These are phyloP conservation scores for Drosophila monieri DNA, from an alignment of 2,888 invertebrate genomes.

Conservation along the genomic window DNA sequence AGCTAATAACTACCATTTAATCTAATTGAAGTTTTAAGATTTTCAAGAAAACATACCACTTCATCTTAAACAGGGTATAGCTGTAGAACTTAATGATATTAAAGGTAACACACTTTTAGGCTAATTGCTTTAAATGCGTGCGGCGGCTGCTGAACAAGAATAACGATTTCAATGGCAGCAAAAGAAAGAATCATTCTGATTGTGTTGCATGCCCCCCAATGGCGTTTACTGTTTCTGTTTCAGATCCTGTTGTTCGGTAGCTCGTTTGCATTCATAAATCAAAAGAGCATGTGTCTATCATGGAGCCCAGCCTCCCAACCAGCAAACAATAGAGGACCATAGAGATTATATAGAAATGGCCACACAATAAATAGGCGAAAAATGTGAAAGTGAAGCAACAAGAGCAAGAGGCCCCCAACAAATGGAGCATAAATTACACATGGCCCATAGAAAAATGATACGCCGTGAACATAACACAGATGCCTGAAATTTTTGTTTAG, in stretches of 20 bases:
- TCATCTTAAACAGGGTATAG: conserved; percentile 10
- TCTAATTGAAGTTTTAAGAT: background rate
- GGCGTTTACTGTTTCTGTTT: conserved; percentile 2
- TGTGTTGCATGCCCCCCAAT: conserved; percentile 29
- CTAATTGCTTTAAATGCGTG: conserved; percentile 65
- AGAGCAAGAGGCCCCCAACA: conserved; percentile 43
- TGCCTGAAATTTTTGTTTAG: conserved; percentile 43
- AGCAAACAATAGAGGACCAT: conserved; percentile 60
- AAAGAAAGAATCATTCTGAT: conserved; percentile 11
- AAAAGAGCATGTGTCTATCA: conserved; percentile 77
- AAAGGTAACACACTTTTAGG: conserved; percentile 52
- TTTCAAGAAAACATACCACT: background rate
- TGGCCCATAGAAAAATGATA: conserved; percentile 78
- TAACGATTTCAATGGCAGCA: conserved; percentile 30
- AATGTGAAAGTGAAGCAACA: conserved; percentile 59
- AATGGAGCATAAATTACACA: conserved; percentile 79
- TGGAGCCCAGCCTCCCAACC: conserved; percentile 13
- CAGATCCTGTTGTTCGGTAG: conserved; percentile 33
- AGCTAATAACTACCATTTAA: background rate
- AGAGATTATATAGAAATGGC: conserved; percentile 74
- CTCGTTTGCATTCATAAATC: conserved; percentile 79
- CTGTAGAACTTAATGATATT: conserved; percentile 53
- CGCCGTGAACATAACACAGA: conserved; percentile 76
- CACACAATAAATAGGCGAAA: conserved; percentile 63
- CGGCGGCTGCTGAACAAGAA: conserved; percentile 9